Evolutionary conservation across 2,888 invertebrate species (phyloP), one percentile per base, ranked within the genome.

Genomic region (Chirona hameri): DNA sequence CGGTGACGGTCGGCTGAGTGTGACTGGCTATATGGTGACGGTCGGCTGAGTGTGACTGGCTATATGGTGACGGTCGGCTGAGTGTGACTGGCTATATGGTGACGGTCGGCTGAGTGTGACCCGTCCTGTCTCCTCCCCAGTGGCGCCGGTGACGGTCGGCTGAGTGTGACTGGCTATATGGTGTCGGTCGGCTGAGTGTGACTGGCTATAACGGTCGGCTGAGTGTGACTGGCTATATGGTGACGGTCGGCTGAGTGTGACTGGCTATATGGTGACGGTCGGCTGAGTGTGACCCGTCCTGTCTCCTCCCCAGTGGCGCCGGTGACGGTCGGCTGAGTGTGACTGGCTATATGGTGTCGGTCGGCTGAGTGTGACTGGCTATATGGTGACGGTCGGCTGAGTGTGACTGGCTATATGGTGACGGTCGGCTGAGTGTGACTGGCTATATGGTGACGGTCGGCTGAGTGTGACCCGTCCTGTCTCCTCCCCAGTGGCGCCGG

Each of bases 1-100:
- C 95, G 86, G 91, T 97, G 5, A 94, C 93, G 85, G 94, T 97
- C 69, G 98, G 98, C 5, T 98, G 98, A 98, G 98, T n/a, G n/a
- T n/a, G 39, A 39, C 39, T 39, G 39, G 2, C 39, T n/a, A 7
- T 39, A 39, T 39, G 39, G 39, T 39, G 39, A 39, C 39, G 7
- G 39, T 39, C 4, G 39, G 39, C 39, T 7, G 39, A 39, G 39
- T 52, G 52, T 52, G 52, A 52, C 5, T 76, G 76, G 86, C n/a
- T n/a, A 84, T 87, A 93, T 95, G 86, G 91, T 97, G 5, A 94
- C 93, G 85, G 94, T 97, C 69, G 98, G 98, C 5, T 98, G 98
- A 98, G 98, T n/a, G n/a, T n/a, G 39, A 39, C 39, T 39, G 39
- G 2, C 39, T n/a, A 7, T 39, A 39, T 39, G 39, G 39, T 39